Evolutionary conservation across 23 tunicate species (phyloP).

Genomic region (Ciona savignyi): DNA sequence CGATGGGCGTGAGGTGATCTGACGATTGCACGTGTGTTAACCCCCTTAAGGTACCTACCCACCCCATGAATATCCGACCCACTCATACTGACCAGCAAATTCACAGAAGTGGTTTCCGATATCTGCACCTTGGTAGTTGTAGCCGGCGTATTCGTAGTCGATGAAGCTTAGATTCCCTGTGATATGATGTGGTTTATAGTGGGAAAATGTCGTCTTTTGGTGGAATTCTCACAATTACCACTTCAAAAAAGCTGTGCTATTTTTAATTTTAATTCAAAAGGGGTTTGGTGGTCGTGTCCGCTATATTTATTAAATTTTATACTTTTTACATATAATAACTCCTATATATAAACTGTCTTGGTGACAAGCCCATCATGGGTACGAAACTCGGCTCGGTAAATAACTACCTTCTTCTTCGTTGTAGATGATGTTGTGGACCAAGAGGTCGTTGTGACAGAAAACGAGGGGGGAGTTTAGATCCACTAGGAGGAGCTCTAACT

Average conservation of each 20-base stretch:
- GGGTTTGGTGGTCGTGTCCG: too few species aligned
- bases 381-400: neutral
- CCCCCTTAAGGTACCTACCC: too few species aligned
- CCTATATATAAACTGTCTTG: too few species aligned
- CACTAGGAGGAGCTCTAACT: slow-evolving; percentile 38
- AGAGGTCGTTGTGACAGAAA: slow-evolving; percentile 81
- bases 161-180: slow-evolving; percentile 61
- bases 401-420: slow-evolving; percentile 41
- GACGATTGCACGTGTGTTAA: too few species aligned
- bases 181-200: neutral
- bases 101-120: slow-evolving; percentile 93
- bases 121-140: slow-evolving; percentile 84
- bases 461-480: slow-evolving; percentile 48
- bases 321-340: slow-evolving; percentile 1
- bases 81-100: slow-evolving; percentile 69
- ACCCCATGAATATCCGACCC: neutral
- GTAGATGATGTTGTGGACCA: slow-evolving; percentile 72
- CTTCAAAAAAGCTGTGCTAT: too few species aligned
- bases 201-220: too few species aligned
- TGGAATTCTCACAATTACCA: too few species aligned
- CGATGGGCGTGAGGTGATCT: too few species aligned
- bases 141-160: slow-evolving; percentile 85
- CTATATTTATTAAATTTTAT: too few species aligned
- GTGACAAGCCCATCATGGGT: neutral
- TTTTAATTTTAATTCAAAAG: too few species aligned